These are phyloP conservation scores for Metopia argyrocephala DNA, from an alignment of 2,888 invertebrate species.

Conservation along the genomic window DNA sequence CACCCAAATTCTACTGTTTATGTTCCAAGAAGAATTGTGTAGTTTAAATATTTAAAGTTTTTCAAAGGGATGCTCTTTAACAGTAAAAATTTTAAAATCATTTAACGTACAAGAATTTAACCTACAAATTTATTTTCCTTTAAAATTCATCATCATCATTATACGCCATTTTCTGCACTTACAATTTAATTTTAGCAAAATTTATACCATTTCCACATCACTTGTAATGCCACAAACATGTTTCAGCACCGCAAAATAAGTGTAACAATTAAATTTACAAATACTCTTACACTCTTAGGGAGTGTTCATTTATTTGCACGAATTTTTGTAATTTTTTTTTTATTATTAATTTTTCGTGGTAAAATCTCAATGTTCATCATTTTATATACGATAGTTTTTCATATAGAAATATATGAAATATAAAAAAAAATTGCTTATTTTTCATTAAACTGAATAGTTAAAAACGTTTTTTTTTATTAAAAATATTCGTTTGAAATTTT, in stretches of 20 bases:
- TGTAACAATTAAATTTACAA: slow-evolving; percentile 25
- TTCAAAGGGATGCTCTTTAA: too few relatives aligned
- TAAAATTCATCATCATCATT: slow-evolving; percentile 19
- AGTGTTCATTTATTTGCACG: too few relatives aligned
- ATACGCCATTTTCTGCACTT: slow-evolving; percentile 30
- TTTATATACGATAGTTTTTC: neutral
- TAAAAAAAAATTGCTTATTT: too few relatives aligned
- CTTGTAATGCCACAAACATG: slow-evolving; percentile 45
- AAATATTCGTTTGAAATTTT: too few relatives aligned
- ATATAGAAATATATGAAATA: too few relatives aligned
- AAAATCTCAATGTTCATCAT: neutral
- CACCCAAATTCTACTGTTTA: too few relatives aligned
- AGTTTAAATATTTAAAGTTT: too few relatives aligned
- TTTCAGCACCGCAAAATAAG: slow-evolving; percentile 30
- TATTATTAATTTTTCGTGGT: neutral
- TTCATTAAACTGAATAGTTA: too few relatives aligned
- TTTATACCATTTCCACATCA: slow-evolving; percentile 56
- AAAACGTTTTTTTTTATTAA: too few relatives aligned
- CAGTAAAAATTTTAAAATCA: neutral
- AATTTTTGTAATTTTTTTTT: neutral
- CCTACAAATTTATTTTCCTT: too few relatives aligned
- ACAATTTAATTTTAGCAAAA: slow-evolving; percentile 13
- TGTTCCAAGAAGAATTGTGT: too few relatives aligned
- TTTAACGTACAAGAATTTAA: too few relatives aligned
- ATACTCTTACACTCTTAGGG: neutral